Percentiles rank a stretch among this genome's conserved stretches.
Evolutionary conservation across 2,113 vertebrate genomes (phyloP).

Genomic region (Charadrius vociferus): DNA sequence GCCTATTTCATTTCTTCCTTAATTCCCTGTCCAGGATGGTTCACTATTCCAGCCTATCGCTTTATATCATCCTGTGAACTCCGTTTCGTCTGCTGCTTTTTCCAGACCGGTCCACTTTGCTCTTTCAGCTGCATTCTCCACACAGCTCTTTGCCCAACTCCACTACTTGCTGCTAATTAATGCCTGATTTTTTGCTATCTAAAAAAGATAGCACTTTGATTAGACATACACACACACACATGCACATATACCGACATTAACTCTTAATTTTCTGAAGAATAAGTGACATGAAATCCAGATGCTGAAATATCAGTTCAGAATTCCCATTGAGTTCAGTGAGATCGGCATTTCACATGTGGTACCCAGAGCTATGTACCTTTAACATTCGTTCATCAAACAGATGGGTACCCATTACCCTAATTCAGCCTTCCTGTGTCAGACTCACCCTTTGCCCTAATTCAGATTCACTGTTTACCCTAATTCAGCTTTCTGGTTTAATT

Average conservation of each 20-base stretch:
- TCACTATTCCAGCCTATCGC: neutral
- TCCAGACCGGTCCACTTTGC: neutral
- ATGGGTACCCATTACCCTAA: neutral
- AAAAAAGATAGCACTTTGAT: conserved; percentile 21
- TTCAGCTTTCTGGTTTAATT: neutral
- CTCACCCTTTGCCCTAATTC: neutral
- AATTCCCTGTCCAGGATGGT: conserved; percentile 10
- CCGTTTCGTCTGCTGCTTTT: neutral
- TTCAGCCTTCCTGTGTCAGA: neutral
- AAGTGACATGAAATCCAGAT: neutral
- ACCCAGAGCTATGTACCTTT: neutral
- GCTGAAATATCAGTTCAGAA: neutral
- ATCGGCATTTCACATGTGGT: neutral
- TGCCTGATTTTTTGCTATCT: conserved; percentile 9
- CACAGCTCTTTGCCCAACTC: conserved; percentile 9
- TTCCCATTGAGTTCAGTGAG: neutral
- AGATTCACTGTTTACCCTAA: neutral
- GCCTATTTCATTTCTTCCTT: neutral
- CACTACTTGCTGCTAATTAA: conserved; percentile 40
- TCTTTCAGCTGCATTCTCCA: neutral
- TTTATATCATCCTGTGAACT: neutral
- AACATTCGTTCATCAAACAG: neutral
- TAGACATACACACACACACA: neutral
- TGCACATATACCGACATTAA: neutral
- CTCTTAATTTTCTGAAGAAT: neutral